A percentile compares a stretch with the other conserved stretches of the same genome.
These are phyloP conservation scores for Linnaemya tessellans DNA, from an alignment of 2,888 invertebrate genomes.

Conservation along the genomic window DNA sequence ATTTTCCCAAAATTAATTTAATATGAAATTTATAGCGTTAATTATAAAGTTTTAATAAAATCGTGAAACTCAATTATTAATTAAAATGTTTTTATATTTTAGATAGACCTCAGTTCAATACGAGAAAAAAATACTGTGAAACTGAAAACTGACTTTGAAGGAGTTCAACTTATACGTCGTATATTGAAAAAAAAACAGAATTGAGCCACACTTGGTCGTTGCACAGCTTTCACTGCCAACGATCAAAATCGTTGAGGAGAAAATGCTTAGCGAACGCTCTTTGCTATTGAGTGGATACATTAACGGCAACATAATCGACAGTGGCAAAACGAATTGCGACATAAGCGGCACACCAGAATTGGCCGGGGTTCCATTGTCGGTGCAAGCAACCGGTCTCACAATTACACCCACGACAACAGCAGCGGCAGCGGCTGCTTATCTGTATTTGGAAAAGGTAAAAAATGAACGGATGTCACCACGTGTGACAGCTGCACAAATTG, in stretches of 20 bases:
- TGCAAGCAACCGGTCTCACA: slow-evolving; percentile 35
- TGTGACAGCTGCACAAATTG: slow-evolving; percentile 77
- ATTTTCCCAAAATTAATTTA: too few relatives aligned
- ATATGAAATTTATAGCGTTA: too few relatives aligned
- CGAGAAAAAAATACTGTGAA: slow-evolving; percentile 31
- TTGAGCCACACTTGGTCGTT: neutral
- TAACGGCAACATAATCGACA: slow-evolving; percentile 80
- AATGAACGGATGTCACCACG: slow-evolving; percentile 80
- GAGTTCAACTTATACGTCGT: neutral
- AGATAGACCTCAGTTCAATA: slow-evolving; percentile 54
- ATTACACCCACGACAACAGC: slow-evolving; percentile 75
- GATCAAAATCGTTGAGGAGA: slow-evolving; percentile 75
- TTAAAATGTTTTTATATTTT: slow-evolving; percentile 7
- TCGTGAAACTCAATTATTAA: neutral
- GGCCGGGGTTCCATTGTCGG: slow-evolving; percentile 60
- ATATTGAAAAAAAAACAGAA: neutral
- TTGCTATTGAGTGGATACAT: slow-evolving; percentile 78
- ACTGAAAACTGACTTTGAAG: slow-evolving; percentile 31
- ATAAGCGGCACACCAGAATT: slow-evolving; percentile 71
- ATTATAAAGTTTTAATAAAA: neutral
- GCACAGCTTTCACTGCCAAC: slow-evolving; percentile 13
- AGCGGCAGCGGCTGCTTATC: slow-evolving; percentile 78
- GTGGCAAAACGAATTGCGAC: slow-evolving; percentile 80
- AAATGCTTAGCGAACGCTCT: slow-evolving; percentile 83
- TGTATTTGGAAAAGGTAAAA: slow-evolving; percentile 82